phyloP scores from a whole-genome alignment of 92 coral and sea anemone species.

The Scolanthus callimorphus region DNA sequence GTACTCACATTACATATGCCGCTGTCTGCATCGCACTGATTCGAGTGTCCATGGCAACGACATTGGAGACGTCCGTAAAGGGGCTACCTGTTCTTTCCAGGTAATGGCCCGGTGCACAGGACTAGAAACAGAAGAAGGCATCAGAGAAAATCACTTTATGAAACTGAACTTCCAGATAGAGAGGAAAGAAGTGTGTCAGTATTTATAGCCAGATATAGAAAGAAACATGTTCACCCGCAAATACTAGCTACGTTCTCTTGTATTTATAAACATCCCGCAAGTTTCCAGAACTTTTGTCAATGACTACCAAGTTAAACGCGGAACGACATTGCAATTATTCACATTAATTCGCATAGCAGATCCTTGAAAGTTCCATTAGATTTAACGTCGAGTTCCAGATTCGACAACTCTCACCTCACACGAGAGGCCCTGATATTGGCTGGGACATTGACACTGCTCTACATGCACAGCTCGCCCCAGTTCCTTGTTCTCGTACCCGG shows the following conservation, averaged over 20 bases:
- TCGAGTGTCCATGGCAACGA: conserved; percentile 72
- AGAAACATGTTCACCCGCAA: background rate
- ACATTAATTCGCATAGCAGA: no score
- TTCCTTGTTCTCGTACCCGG: conserved; percentile 39
- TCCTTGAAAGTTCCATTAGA: no score
- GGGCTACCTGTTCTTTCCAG: conserved; percentile 27
- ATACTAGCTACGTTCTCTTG: no score
- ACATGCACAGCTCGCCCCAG: conserved; percentile 52
- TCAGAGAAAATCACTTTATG: background rate
- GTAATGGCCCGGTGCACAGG: conserved; percentile 66
- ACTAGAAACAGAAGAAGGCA: conserved; percentile 12
- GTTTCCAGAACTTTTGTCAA: no score
- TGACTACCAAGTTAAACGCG: no score
- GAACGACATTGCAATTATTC: no score
- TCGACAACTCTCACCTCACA: conserved; percentile 93
- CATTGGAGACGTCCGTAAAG: conserved; percentile 45
- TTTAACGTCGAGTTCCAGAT: no score
- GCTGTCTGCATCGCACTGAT: conserved; percentile 57
- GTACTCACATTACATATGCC: conserved; percentile 83
- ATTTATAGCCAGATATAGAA: background rate
- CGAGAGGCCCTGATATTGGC: conserved; percentile 70
- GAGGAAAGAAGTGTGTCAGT: no score
- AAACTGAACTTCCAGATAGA: background rate
- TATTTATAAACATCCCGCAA: no score
- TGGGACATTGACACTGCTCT: conserved; percentile 86